Evolutionary conservation across 1,140 invertebrate species (phyloP).

Genomic region (Drosophila sucinea): DNA sequence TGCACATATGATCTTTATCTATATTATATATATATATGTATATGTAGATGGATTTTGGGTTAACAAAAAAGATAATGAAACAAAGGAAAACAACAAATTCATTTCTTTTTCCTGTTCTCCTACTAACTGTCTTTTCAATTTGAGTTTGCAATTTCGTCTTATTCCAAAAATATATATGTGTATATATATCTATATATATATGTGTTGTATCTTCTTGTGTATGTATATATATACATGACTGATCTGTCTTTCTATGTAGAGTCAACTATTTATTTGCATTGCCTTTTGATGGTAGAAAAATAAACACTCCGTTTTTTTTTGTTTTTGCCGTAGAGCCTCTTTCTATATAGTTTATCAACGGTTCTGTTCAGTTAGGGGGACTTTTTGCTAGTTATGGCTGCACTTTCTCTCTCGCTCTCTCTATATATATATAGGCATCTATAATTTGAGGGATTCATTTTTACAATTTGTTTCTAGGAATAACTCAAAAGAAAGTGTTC

Average conservation of each 20-base stretch:
- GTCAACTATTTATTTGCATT: slow-evolving; percentile 41
- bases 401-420: neutral
- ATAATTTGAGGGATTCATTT: slow-evolving; percentile 8
- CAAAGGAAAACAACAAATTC: slow-evolving; percentile 13
- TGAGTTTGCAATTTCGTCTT: slow-evolving; percentile 35
- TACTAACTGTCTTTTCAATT: slow-evolving; percentile 23
- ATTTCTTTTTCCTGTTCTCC: neutral
- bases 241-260: slow-evolving; percentile 42
- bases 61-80: neutral
- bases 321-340: slow-evolving; percentile 24
- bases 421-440: neutral
- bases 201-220: slow-evolving; percentile 39
- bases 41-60: slow-evolving; percentile 21
- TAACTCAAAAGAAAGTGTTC: slow-evolving; percentile 28
- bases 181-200: slow-evolving; percentile 42
- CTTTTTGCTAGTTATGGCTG: slow-evolving; percentile 1
- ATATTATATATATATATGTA: neutral
- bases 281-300: slow-evolving; percentile 72
- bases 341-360: slow-evolving; percentile 38
- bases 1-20: slow-evolving; percentile 54
- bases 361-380: slow-evolving; percentile 11
- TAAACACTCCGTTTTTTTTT: slow-evolving; percentile 49
- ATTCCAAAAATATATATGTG: slow-evolving; percentile 71
- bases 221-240: slow-evolving; percentile 51
- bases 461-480: slow-evolving; percentile 1